Evolutionary conservation across 2,797 vertebrate species (phyloP).

Genomic region (Chromobotia macracanthus): DNA sequence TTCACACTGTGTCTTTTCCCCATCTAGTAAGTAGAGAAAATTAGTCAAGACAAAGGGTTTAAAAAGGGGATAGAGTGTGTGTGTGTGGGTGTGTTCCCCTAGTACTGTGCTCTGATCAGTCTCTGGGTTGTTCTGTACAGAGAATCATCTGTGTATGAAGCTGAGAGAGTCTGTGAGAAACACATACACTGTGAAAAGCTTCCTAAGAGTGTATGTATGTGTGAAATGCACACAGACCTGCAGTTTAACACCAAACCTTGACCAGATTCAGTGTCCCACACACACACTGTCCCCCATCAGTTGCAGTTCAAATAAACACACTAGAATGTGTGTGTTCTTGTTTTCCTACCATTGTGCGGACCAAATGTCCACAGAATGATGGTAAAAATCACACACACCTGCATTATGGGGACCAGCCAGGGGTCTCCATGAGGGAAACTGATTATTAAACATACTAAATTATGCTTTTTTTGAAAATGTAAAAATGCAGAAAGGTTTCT

Average conservation of each 20-base stretch:
- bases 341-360: too few relatives aligned
- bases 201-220: constrained; percentile 65
- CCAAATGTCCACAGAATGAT: too few relatives aligned
- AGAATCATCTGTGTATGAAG: constrained; percentile 71
- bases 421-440: too few relatives aligned
- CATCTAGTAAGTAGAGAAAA: constrained; percentile 17
- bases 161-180: constrained; percentile 67
- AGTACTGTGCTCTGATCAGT: constrained; percentile 40
- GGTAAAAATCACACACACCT: too few relatives aligned
- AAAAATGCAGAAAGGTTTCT: too few relatives aligned
- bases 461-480: too few relatives aligned
- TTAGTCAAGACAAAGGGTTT: constrained; percentile 29
- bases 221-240: constrained; percentile 70
- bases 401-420: too few relatives aligned
- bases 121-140: constrained; percentile 66
- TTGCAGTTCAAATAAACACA: constrained; percentile 80
- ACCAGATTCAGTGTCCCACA: constrained; percentile 36
- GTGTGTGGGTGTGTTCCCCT: constrained; percentile 56
- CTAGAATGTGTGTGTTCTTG: constrained; percentile 55
- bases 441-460: too few relatives aligned
- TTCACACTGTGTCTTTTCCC: constrained; percentile 9
- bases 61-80: constrained; percentile 52
- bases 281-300: constrained; percentile 31
- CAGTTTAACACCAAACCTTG: constrained; percentile 63
- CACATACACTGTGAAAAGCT: constrained; percentile 68